Evolutionary conservation across 2,797 vertebrate species (phyloP).

Genomic region (Lateolabrax maculatus): DNA sequence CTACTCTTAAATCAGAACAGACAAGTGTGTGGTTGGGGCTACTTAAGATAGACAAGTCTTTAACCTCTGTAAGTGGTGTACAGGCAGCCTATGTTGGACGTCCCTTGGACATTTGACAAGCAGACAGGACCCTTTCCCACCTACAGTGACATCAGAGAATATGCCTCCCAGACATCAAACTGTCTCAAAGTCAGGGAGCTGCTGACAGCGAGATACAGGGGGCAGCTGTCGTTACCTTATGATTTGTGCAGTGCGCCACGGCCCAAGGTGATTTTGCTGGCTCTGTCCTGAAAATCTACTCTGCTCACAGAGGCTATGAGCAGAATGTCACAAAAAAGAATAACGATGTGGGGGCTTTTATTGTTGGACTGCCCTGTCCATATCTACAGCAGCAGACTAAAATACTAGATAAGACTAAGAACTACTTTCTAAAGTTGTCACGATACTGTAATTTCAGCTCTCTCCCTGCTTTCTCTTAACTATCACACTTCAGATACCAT

Average conservation of each 20-base stretch:
- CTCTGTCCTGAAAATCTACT: conserved; percentile 41
- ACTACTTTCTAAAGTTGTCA: conserved; percentile 10
- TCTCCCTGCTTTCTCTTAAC: conserved; percentile 11
- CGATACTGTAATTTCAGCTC: conserved; percentile 25
- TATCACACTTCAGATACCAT: conserved; percentile 17
- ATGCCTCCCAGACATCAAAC: conserved; percentile 75
- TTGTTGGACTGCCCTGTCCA: background rate
- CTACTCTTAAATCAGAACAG: conserved; percentile 72
- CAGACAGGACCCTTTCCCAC: conserved; percentile 62
- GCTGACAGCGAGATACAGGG: conserved; percentile 70
- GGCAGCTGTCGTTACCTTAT: conserved; percentile 66
- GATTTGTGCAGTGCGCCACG: conserved; percentile 59
- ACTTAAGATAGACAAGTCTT: conserved; percentile 80
- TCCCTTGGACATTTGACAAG: conserved; percentile 77
- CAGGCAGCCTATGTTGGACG: conserved; percentile 57
- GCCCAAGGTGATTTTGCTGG: conserved; percentile 70
- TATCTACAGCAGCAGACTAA: conserved; percentile 26
- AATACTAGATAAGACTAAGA: background rate
- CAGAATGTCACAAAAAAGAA: conserved; percentile 47
- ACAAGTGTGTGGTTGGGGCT: conserved; percentile 74
- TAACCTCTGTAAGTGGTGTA: conserved; percentile 82
- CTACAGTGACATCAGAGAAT: conserved; percentile 74
- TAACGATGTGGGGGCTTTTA: conserved; percentile 23
- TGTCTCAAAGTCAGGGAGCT: conserved; percentile 67
- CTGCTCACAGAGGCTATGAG: conserved; percentile 28